Evolutionary conservation across 2,113 vertebrate species (phyloP), one percentile per base, ranked within the genome.

Genomic region (Gnathonemus longibarbis): DNA sequence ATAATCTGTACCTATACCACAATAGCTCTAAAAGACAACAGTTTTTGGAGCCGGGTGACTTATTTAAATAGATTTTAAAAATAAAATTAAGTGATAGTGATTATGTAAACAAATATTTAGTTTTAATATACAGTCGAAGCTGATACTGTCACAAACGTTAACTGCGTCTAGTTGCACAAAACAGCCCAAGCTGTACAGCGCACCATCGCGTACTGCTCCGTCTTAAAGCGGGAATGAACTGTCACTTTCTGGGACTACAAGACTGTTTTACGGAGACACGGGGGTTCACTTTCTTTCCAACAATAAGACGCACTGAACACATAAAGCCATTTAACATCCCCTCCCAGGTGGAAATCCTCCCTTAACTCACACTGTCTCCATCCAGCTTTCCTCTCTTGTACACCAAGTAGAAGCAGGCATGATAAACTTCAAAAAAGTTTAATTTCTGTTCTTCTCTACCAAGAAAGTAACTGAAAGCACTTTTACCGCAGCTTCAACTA

Each of bases 401-500:
- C 49, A 24, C 10, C 46, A 45, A 53, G 88, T 48, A 74, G 24
- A 88, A 74, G 46, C 17, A 31, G 27, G 88, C n/a, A 17, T 42
- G 70, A 35, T 45, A 7, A 10, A 42, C 39, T 21, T 88, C 56
- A 19, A 19, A 62, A 35, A 62, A 56, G 19, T 56, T 80, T 8
- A 62, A 48, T 46, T 46, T 45, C 4, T 50, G 48, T 39, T 46
- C 89, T 84, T 39, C n/a, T 35, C 17, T 84, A 21, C 46, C 9
- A n/a, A 45, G 39, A 27, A n/a, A 90, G 39, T 24, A 49, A 42
- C 31, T 87, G 15, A 90, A 87, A 90, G 84, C 89, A 46, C 90
- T 89, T 87, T 91, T 84, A 90, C 90, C 90, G 62, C 84, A 80
- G 85, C 31, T 66, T 91, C 74, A 52, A 17, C 90, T 88, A 90